Base-by-base conservation (phyloP, 2,113 vertebrate genomes). In the Agapornis roseicollis region DNA sequence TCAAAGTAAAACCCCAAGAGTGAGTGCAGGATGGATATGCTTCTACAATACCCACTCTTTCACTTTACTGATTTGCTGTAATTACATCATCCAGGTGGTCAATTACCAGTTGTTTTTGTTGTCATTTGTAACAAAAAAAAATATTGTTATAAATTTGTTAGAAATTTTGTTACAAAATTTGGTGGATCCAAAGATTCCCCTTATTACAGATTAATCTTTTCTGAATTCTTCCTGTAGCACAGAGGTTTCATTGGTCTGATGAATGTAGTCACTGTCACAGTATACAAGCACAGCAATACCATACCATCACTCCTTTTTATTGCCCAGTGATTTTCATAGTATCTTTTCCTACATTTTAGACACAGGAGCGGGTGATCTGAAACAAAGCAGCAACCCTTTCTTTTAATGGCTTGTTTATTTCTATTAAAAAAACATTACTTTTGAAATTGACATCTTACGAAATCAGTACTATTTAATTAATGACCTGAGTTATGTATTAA, bases 261-360 rank as follows among this genome's bases (percentile, higher is more conserved):
- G 7, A 56, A 74, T 0, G 0, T 6, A 27, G 11, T 27, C 24
- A 2, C 14, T 74, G 17, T 44, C 4, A 0, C 6, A 37, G 12
- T 25, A 42, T 68, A 42, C 6, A 39, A 68, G 19, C 11, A 37
- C 31, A 60, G 10, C 11, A 56, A 60, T 53, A 23, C 4, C 9
- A 14, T 39, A 20, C 5, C 29, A 29, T 13, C 17, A 69, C 7
- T 74, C 60, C 29, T 84, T 91, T 84, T 28, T 7, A n/a, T 37
- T 93, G 11, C 5, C 14, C 8, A 46, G 12, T 66, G 19, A 71
- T 8, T 78, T 91, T 49, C 11, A 3, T 50, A 2, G 6, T 37
- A 52, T 63, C 5, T 91, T 78, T 52, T 56, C 14, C 12, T 66
- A 4, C 9, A 8, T 87, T 73, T 74, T 52, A 41, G 19, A 11